Conservation (phyloP, 2,888 invertebrate species). For the Acheta domesticus region DNA sequence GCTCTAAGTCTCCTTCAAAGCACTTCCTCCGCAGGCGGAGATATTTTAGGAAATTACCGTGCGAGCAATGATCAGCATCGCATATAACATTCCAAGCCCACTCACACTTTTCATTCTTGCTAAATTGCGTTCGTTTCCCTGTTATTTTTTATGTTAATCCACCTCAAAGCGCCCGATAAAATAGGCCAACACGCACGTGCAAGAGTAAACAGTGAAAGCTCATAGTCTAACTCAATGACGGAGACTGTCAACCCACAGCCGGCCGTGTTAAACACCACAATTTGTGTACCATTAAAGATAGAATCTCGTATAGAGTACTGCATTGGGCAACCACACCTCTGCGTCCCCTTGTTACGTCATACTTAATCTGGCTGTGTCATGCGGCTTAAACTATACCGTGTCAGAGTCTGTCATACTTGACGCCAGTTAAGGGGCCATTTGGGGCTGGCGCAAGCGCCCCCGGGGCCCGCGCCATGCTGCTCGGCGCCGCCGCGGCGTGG, state of each 20-base stretch:
- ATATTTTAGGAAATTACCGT: too few species aligned
- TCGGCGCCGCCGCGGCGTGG: too few species aligned
- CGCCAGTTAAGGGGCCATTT: not conserved
- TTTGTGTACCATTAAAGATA: not conserved
- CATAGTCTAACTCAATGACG: not conserved
- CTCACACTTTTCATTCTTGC: too few species aligned
- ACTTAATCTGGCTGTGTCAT: constrained; percentile 1
- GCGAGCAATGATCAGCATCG: too few species aligned
- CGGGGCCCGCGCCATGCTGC: too few species aligned
- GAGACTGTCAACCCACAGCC: not conserved
- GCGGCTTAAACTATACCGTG: not conserved
- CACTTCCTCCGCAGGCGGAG: too few species aligned
- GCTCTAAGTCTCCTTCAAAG: too few species aligned
- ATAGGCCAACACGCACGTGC: not conserved
- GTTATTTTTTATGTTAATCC: too few species aligned
- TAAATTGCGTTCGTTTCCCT: too few species aligned
- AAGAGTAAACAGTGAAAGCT: not conserved
- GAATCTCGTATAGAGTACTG: constrained; percentile 3
- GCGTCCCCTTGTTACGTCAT: not conserved
- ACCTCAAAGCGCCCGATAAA: too few species aligned
- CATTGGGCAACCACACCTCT: not conserved
- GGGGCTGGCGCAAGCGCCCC: not conserved
- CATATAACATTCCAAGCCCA: too few species aligned
- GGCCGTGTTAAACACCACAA: not conserved
- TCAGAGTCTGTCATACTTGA: too few species aligned